phyloP scores from a whole-genome alignment of 2,113 vertebrate genomes.

The Hystrix brachyura region DNA sequence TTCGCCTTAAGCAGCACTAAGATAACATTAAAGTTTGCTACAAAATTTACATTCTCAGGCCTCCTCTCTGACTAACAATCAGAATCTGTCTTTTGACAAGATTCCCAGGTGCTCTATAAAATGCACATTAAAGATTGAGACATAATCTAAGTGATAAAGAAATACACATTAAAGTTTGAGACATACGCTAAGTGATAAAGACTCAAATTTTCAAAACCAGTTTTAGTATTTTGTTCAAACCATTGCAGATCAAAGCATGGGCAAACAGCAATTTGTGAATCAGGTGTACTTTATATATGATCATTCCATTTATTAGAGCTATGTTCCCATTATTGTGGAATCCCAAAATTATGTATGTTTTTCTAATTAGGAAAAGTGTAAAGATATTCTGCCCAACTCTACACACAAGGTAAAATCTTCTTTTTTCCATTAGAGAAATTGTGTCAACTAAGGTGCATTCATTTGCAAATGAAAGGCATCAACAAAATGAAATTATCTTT shows the following conservation, averaged over 20 bases:
- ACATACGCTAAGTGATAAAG: neutral
- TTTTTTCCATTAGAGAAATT: neutral
- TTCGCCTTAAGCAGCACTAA: neutral
- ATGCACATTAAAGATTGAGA: neutral
- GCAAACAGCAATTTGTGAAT: neutral
- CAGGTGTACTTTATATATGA: neutral
- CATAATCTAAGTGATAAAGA: neutral
- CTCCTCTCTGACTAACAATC: neutral
- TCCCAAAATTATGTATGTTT: neutral
- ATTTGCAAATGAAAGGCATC: neutral
- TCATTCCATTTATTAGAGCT: neutral
- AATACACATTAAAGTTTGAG: neutral
- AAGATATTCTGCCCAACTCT: neutral
- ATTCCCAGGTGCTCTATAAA: neutral
- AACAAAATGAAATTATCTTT: neutral
- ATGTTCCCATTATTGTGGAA: neutral
- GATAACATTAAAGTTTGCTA: neutral
- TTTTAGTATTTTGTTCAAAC: slow-evolving; percentile 51
- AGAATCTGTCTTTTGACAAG: slow-evolving; percentile 8
- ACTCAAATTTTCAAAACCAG: slow-evolving; percentile 38
- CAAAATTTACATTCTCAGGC: slow-evolving; percentile 21
- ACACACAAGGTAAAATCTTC: neutral
- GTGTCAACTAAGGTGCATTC: neutral
- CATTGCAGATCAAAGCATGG: neutral
- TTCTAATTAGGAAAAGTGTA: slow-evolving; percentile 7